Conservation (phyloP, 1,140 invertebrate genomes). For the Colletes latitarsis region DNA sequence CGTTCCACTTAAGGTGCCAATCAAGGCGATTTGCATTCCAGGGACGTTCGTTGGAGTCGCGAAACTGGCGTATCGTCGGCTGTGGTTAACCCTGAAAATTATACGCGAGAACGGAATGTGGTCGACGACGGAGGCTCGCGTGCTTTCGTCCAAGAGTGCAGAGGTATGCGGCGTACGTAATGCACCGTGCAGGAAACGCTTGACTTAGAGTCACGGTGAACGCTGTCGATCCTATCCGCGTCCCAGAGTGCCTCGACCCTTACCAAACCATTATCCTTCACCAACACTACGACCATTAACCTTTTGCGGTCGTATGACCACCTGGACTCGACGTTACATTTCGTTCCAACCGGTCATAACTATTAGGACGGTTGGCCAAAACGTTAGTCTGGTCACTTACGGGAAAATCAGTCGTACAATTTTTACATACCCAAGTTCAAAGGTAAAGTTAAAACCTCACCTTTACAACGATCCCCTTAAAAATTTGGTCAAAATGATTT, state of each 20-base stretch:
- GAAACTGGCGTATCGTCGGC: conserved; percentile 53
- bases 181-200: conserved; percentile 26
- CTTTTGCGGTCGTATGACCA: too few relatives aligned
- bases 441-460: too few relatives aligned
- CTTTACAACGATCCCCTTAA: too few relatives aligned
- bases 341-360: too few relatives aligned
- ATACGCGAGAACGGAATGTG: conserved; percentile 59
- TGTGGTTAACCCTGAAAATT: conserved; percentile 66
- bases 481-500: too few relatives aligned
- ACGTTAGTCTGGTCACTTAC: too few relatives aligned
- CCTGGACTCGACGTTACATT: too few relatives aligned
- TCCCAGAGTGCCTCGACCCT: conserved; percentile 8
- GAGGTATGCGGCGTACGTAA: conserved; percentile 21
- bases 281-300: background rate
- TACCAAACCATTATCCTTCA: conserved; percentile 6
- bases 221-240: conserved; percentile 2
- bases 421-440: too few relatives aligned
- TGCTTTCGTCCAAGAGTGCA: conserved; percentile 19
- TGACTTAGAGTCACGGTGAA: conserved; percentile 11
- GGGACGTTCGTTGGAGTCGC: conserved; percentile 45
- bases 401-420: too few relatives aligned
- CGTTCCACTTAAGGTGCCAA: conserved; percentile 52
- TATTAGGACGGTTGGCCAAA: too few relatives aligned
- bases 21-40: conserved; percentile 63
- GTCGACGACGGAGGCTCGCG: conserved; percentile 42